These are phyloP conservation scores for Phalacrocorax carbo DNA, from an alignment of 2,113 vertebrate species.

Conservation along the genomic window DNA sequence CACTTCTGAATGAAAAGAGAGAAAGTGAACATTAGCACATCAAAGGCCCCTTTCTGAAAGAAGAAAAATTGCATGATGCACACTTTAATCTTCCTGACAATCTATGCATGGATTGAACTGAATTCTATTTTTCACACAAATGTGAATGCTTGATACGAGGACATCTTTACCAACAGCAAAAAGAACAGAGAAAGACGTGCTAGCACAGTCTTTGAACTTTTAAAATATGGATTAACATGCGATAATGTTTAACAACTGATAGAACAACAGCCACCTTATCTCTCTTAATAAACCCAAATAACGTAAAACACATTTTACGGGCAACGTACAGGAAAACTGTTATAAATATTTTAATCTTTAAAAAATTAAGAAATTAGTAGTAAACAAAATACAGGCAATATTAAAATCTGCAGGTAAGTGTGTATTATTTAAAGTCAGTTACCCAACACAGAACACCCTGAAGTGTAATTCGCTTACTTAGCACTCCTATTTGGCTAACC, in stretches of 20 bases:
- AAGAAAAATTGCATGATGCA: constrained; percentile 81
- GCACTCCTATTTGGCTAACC: not conserved
- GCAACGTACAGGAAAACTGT: not conserved
- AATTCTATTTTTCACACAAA: constrained; percentile 90
- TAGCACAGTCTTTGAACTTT: constrained; percentile 83
- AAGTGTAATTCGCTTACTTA: not conserved
- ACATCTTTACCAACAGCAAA: constrained; percentile 82
- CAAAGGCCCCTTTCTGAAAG: constrained; percentile 85
- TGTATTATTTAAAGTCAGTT: not conserved
- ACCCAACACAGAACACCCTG: not conserved
- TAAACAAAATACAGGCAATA: not conserved
- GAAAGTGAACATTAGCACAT: constrained; percentile 89
- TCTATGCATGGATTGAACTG: constrained; percentile 79
- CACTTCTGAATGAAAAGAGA: constrained; percentile 82
- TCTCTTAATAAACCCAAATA: constrained; percentile 63
- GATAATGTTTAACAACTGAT: constrained; percentile 83
- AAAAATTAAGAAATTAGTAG: not conserved
- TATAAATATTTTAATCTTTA: not conserved
- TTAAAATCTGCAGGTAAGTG: not conserved
- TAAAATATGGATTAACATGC: constrained; percentile 81
- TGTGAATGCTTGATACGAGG: constrained; percentile 83
- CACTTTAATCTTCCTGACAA: constrained; percentile 90
- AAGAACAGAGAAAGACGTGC: constrained; percentile 39
- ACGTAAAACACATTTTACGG: constrained; percentile 1
- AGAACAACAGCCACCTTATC: constrained; percentile 59